A percentile compares a stretch with the other conserved stretches of the same genome.
These are phyloP conservation scores for Ichneumon xanthorius DNA, from an alignment of 2,888 invertebrate genomes.

Conservation along the genomic window DNA sequence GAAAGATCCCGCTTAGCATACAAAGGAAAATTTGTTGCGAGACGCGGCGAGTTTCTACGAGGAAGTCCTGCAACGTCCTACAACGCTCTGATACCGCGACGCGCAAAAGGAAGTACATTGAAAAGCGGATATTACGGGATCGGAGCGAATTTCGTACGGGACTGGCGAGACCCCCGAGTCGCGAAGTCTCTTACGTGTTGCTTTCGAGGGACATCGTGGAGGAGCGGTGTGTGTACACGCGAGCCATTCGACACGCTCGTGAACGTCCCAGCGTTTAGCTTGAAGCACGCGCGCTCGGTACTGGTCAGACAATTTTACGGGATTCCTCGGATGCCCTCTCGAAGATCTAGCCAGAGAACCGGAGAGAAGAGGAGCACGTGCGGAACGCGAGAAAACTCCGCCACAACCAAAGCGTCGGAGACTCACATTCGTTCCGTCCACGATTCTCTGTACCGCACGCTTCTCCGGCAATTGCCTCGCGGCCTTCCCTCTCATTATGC, in stretches of 20 bases:
- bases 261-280: constrained; percentile 13
- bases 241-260: constrained; percentile 61
- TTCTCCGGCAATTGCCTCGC: not conserved
- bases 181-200: constrained; percentile 42
- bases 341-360: not conserved
- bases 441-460: not conserved
- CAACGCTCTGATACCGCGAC: not conserved
- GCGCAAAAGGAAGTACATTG: constrained; percentile 13
- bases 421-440: constrained; percentile 41
- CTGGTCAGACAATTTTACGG: constrained; percentile 61
- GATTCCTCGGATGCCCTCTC: constrained; percentile 43
- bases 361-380: constrained; percentile 47
- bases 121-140: constrained; percentile 42
- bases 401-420: not conserved
- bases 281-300: constrained; percentile 25
- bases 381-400: constrained; percentile 57
- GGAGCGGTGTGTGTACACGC: constrained; percentile 25
- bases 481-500: constrained; percentile 22
- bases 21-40: constrained; percentile 56
- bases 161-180: constrained; percentile 36
- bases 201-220: constrained; percentile 9
- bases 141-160: constrained; percentile 41
- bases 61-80: not conserved
- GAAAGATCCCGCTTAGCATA: constrained; percentile 60
- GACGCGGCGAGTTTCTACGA: constrained; percentile 7